Conservation (phyloP, 2,888 invertebrate genomes). For the Caenorhabditis sinica region DNA sequence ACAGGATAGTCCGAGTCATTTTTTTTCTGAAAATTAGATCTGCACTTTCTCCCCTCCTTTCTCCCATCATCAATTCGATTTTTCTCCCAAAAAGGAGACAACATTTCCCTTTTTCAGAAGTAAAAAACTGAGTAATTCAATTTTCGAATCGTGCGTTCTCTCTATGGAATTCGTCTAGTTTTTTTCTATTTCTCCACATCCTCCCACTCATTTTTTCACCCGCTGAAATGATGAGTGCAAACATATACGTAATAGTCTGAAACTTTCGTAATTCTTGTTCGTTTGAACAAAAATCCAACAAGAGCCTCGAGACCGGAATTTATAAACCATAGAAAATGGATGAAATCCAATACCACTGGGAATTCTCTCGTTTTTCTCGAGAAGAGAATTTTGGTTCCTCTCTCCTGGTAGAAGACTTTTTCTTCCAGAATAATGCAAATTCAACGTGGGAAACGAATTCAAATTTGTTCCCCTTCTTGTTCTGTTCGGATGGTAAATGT, state of each 20-base stretch:
- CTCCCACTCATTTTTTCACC: not conserved
- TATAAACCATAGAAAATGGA: not conserved
- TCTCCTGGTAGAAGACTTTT: not conserved
- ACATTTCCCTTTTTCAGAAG: not conserved
- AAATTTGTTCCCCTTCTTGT: not conserved
- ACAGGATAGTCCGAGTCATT: not conserved
- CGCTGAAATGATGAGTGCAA: not conserved
- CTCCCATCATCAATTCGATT: not conserved
- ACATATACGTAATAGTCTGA: not conserved
- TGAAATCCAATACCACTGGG: constrained; percentile 17
- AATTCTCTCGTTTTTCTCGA: not conserved
- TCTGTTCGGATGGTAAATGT: not conserved
- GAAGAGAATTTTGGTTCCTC: not conserved
- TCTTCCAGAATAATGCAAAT: not conserved
- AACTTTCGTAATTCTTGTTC: not conserved
- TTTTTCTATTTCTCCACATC: not conserved
- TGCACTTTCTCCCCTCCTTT: not conserved
- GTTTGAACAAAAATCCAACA: not conserved
- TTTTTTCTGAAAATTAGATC: not conserved
- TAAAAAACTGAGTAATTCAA: constrained; percentile 28
- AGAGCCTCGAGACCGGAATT: not conserved
- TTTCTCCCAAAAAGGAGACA: not conserved
- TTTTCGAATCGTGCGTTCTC: not conserved
- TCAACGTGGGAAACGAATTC: constrained; percentile 6
- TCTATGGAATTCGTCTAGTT: too few species aligned